Evolutionary conservation across 1,140 invertebrate genomes (phyloP), one percentile per base, ranked within the genome.

Genomic region (Odontomachus brunneus): DNA sequence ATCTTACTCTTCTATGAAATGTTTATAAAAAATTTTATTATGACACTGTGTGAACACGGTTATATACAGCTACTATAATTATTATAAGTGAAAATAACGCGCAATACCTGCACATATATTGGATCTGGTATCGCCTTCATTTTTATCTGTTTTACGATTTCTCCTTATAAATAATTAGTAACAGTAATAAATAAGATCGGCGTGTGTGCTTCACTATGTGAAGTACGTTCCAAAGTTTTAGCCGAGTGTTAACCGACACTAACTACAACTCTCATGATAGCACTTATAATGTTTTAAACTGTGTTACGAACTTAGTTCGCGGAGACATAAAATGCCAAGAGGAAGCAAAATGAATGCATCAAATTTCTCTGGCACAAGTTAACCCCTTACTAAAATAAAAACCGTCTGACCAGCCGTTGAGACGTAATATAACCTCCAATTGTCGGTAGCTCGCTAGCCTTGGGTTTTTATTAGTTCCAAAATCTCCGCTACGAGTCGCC

Each of bases 61-160:
- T 44, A 9, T 7, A 7, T 44, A 44, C 9, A 44, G 29, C 5
- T 33, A 33, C 5, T 19, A n/a, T 14, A 38, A 67, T 49, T 66
- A 26, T 53, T 66, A 65, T n/a, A 67, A 33, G 5, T 33, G 5
- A 75, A 72, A 63, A 19, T 78, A 26, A 84, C 44, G 14, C n/a
- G 12, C 53, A 48, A 80, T 92, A 93, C 92, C 90, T 91, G 90
- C 0, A 93, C 87, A 69, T 93, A 91, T 81, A 91, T 90, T 12
- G 91, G 89, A 60, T 91, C 81, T 7, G 90, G 84, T 14, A 89
- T 83, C 17, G 82, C 49, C 60, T 86, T 89, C 90, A 91, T 91
- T 15, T 82, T 83, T 82, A 65, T 33, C 55, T 69, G 33, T 51
- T 69, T 84, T 22, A 24, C n/a, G n/a, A 22, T 38, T 19, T 11